Base-by-base conservation (phyloP, 2,113 vertebrate species). In the Phalacrocorax aristotelis region DNA sequence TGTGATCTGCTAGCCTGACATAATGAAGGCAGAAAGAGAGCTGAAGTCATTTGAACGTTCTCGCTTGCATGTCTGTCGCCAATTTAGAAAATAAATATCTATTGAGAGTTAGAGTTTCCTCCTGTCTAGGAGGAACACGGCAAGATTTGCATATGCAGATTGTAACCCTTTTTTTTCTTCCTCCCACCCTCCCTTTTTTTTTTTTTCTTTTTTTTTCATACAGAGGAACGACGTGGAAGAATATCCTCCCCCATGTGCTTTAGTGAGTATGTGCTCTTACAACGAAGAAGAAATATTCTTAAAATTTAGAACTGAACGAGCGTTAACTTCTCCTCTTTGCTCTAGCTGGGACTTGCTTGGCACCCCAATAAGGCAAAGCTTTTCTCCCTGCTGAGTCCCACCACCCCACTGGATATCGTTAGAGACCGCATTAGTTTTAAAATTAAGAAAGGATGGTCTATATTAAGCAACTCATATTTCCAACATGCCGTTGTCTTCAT, bases 1-100 rank as follows among this genome's bases (percentile, higher is more conserved):
- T 98, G 98, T 97, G 98, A 98, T 98, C 97, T 98, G 97, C 98
- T 95, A 92, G 97, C 93, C 97, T 95, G 97, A 97, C 97, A 98
- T 97, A 98, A 98, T 93, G 98, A 98, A 98, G 98, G 98, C 97
- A 97, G 97, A 98, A 94, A 97, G 97, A 84, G 90, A 98, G 97
- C 97, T 97, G 98, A 98, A 98, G 98, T 97, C 98, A 98, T 97
- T 97, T 96, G 97, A 98, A 98, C 96, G 21, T 97, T 98, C 95
- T 97, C 90, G 92, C 97, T 97, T 4, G 79, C 98, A 97, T 80
- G 97, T 97, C 98, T 98, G 98, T 98, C 97, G 55, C 97, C 98
- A 98, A 98, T 97, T 98, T 97, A 97, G 96, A 98, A 97, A 98
- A 98, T 92, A 98, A 98, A 97, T 98, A 95, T 96, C 98, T 97